phyloP scores from a whole-genome alignment of 2,113 vertebrate genomes.

The Aegithalos caudatus region DNA sequence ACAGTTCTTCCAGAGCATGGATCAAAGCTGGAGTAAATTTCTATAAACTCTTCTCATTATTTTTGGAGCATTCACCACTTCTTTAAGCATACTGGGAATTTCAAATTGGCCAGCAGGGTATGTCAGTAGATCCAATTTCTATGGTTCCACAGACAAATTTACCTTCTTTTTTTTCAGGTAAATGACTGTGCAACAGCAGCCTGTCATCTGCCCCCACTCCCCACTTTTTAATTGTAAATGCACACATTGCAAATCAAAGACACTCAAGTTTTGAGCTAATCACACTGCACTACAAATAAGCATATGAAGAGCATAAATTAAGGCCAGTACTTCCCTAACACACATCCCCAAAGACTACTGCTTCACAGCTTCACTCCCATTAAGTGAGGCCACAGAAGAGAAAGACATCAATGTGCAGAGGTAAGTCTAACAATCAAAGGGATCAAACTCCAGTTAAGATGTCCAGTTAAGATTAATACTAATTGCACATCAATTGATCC shows the following conservation, averaged over 20 bases:
- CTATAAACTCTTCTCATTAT: not conserved
- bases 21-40: not conserved
- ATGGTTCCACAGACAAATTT: not conserved
- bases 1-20: not conserved
- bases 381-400: not conserved
- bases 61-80: not conserved
- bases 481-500: not conserved
- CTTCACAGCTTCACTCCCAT: not conserved
- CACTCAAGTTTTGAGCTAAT: not conserved
- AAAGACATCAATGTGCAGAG: not conserved
- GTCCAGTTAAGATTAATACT: not conserved
- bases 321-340: not conserved
- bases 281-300: not conserved
- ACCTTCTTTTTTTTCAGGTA: not conserved
- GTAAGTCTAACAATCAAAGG: not conserved
- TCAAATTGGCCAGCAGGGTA: not conserved
- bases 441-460: not conserved
- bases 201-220: fast-evolving
- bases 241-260: not conserved
- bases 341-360: not conserved
- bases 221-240: not conserved
- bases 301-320: not conserved
- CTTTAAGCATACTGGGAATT: not conserved
- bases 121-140: not conserved
- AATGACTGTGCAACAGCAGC: not conserved